Evolutionary conservation across 2,113 vertebrate genomes (phyloP), one percentile per base, ranked within the genome.

Genomic region (Anser brachyrhynchus): DNA sequence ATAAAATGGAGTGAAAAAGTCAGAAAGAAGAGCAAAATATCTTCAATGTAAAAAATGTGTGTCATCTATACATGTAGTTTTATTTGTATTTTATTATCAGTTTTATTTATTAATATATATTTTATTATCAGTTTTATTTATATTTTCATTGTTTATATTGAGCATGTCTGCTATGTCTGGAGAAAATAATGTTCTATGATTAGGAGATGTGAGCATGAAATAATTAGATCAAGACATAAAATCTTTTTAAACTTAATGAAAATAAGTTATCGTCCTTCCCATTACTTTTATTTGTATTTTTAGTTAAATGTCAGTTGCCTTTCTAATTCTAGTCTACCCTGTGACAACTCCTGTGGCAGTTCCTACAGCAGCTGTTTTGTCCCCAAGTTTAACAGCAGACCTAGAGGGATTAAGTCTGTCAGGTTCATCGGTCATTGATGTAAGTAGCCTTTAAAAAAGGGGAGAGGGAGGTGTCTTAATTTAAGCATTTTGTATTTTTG

Each of bases 391-490:
- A 94, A 94, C 98, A 93, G 98, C 98, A 28, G 99, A 99, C 97
- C 98, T 99, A 19, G 98, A 99, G 94, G 99, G 99, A 73, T 98
- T 99, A 71, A 99, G 98, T 64, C 98, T 99, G 52, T 98, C 98
- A 13, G 95, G 95, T 87, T 95, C 98, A 84, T 98, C 98, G 25
- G 72, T 98, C 95, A 97, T 99, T 92, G 98, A 98, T 94, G 99
- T 99, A 94, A 98, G 99, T 98, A 74, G 41, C n/a, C 51, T 95
- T 76, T 74, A 79, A 65, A 94, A 93, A 65, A 5, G 31, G 7
- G 5, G 9, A 9, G 8, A 11, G 6, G 11, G 23, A 5, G 12
- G 5, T 37, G 15, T 49, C 31, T 72, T 64, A 52, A 6, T 59
- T 72, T 71, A 64, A 86, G 15, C 29, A 37, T 64, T 79, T 89